A percentile compares a stretch with the other conserved stretches of the same genome.
phyloP scores from a whole-genome alignment of 2,113 vertebrate genomes.

The Thamnaconus septentrionalis region DNA sequence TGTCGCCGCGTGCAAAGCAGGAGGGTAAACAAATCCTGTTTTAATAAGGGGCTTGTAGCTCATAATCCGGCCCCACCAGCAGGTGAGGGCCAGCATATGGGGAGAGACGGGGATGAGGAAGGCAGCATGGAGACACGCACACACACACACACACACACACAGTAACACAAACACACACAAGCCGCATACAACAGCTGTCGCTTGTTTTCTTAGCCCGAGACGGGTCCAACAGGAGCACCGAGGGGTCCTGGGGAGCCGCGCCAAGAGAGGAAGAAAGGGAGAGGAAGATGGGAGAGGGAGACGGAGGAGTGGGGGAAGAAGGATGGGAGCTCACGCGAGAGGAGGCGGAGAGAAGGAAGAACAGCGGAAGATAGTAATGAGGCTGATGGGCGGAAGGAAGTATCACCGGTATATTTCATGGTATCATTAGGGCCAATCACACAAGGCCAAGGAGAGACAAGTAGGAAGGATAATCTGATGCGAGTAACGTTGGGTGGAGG shows the following conservation, averaged over 20 bases:
- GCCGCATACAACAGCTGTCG: slow-evolving; percentile 63
- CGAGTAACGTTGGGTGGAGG: slow-evolving; percentile 47
- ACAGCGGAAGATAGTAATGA: background rate
- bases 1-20: slow-evolving; percentile 38
- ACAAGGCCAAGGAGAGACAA: too few species aligned
- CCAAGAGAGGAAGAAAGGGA: slow-evolving; percentile 44
- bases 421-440: too few species aligned
- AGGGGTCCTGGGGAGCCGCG: slow-evolving; percentile 51
- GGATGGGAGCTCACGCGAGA: slow-evolving; percentile 28
- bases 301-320: background rate
- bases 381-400: too few species aligned
- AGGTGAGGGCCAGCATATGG: slow-evolving; percentile 77
- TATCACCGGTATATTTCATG: too few species aligned
- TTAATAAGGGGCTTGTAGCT: slow-evolving; percentile 77
- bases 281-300: slow-evolving; percentile 5
- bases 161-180: slow-evolving; percentile 13
- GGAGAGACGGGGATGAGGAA: slow-evolving; percentile 44
- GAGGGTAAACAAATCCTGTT: slow-evolving; percentile 82
- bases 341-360: slow-evolving; percentile 40
- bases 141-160: slow-evolving; percentile 1
- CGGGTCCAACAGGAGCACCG: slow-evolving; percentile 53
- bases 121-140: background rate
- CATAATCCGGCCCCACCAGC: slow-evolving; percentile 64
- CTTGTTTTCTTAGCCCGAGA: slow-evolving; percentile 59
- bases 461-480: slow-evolving; percentile 25